Evolutionary conservation across 2,797 vertebrate species (phyloP).

Genomic region (Pantherophis vulpinus): DNA sequence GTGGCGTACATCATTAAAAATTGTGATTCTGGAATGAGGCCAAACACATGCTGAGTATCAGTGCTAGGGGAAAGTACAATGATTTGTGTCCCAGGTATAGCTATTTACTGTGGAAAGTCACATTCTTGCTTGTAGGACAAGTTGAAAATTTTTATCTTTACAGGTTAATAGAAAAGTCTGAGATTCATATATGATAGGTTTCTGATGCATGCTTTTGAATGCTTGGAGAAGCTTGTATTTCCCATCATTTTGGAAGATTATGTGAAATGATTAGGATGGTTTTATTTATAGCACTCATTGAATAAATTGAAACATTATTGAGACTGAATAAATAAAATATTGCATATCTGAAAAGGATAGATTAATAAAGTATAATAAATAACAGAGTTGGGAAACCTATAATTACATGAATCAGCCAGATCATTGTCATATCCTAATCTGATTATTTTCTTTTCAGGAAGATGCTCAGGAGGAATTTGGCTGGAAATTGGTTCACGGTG

Average conservation of each 20-base stretch:
- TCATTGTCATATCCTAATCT: slow-evolving; percentile 66
- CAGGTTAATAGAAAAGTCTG: not conserved
- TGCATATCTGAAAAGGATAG: not conserved
- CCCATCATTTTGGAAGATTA: not conserved
- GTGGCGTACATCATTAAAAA: not conserved
- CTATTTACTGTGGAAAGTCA: not conserved
- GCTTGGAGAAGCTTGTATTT: not conserved
- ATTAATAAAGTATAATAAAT: not conserved
- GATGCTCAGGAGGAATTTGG: slow-evolving; percentile 93
- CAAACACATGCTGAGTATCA: not conserved
- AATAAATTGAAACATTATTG: not conserved
- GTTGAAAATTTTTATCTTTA: not conserved
- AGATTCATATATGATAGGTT: not conserved
- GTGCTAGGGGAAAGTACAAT: not conserved
- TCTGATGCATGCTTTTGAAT: not conserved
- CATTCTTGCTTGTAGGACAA: not conserved
- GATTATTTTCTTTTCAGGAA: slow-evolving; percentile 77
- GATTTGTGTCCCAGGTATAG: not conserved
- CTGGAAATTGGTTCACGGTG: slow-evolving; percentile 86
- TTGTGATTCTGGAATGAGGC: not conserved
- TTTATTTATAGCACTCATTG: not conserved
- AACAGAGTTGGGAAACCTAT: not conserved
- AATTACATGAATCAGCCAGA: not conserved
- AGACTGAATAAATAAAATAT: not conserved
- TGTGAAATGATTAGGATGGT: not conserved